A percentile compares a stretch with the other conserved stretches of the same genome.
Conservation (phyloP, 1,140 invertebrate species). For the Drosophila ogumai region DNA sequence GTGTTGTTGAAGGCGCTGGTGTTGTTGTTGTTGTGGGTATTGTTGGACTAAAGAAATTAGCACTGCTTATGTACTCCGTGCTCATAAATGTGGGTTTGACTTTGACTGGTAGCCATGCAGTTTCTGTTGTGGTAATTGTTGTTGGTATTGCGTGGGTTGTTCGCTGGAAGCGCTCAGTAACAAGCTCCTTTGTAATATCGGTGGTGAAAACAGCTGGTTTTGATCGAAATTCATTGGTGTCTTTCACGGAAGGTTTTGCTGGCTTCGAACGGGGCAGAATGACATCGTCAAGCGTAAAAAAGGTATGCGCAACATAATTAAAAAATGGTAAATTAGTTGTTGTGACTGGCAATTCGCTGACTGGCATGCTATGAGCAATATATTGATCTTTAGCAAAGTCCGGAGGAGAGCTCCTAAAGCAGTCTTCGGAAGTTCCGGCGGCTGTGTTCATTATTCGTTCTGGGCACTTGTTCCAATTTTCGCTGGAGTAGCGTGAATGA, state of each 20-base stretch:
- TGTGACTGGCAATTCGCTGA: constrained; percentile 22
- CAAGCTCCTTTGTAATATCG: background rate
- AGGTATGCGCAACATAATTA: constrained; percentile 54
- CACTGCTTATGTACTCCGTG: constrained; percentile 15
- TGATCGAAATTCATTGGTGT: constrained; percentile 15
- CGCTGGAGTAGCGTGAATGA: constrained; percentile 6
- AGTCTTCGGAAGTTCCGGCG: constrained; percentile 10
- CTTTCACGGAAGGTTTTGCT: constrained; percentile 1
- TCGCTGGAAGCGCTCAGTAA: constrained; percentile 7
- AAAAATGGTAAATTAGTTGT: constrained; percentile 40
- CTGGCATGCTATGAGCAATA: constrained; percentile 13
- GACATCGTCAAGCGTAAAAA: constrained; percentile 46
- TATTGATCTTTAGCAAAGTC: constrained; percentile 18
- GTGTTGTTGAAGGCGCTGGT: constrained; percentile 14
- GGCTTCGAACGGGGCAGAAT: constrained; percentile 36
- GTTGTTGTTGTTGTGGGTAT: constrained; percentile 16
- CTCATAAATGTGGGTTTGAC: constrained; percentile 2
- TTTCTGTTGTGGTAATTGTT: constrained; percentile 23
- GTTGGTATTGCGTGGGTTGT: constrained; percentile 19
- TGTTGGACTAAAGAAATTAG: constrained; percentile 19
- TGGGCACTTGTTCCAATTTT: constrained; percentile 28
- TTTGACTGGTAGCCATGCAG: background rate
- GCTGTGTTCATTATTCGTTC: constrained; percentile 15
- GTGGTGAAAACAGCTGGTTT: constrained; percentile 29
- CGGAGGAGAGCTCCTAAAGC: constrained; percentile 8